Conservation (phyloP, 2,888 invertebrate genomes). For the Hemicrepidius hirtus region DNA sequence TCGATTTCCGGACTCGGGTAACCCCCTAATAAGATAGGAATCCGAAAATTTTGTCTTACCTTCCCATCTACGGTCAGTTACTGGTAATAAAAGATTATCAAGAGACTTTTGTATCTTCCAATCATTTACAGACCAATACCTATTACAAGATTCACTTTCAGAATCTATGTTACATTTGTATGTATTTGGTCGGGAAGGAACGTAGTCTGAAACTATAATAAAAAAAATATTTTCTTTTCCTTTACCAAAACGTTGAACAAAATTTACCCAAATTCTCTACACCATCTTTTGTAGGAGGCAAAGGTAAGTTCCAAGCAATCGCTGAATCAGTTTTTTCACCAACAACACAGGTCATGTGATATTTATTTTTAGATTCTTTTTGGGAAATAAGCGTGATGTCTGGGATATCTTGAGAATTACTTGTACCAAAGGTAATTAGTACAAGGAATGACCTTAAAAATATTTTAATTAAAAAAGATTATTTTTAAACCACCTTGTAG, state of each 20-base stretch:
- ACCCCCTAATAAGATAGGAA: too few relatives aligned
- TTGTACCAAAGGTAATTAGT: too few relatives aligned
- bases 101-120: neutral
- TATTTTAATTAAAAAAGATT: too few relatives aligned
- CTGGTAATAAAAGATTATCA: slow-evolving; percentile 53
- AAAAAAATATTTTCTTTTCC: too few relatives aligned
- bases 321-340: slow-evolving; percentile 15
- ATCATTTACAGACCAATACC: neutral
- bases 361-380: neutral
- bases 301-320: slow-evolving; percentile 25
- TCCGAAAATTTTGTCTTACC: too few relatives aligned
- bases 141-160: too few relatives aligned
- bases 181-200: too few relatives aligned
- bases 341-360: slow-evolving; percentile 21
- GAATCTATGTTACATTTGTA: too few relatives aligned
- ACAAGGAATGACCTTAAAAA: neutral
- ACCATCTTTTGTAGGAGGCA: neutral
- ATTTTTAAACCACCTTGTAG: too few relatives aligned
- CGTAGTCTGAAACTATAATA: too few relatives aligned
- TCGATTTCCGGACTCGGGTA: too few relatives aligned
- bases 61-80: slow-evolving; percentile 65
- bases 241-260: too few relatives aligned
- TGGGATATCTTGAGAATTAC: neutral
- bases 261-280: neutral
- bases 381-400: slow-evolving; percentile 10